Conservation (phyloP, 23 tunicate species). For the Diplosoma virens region DNA sequence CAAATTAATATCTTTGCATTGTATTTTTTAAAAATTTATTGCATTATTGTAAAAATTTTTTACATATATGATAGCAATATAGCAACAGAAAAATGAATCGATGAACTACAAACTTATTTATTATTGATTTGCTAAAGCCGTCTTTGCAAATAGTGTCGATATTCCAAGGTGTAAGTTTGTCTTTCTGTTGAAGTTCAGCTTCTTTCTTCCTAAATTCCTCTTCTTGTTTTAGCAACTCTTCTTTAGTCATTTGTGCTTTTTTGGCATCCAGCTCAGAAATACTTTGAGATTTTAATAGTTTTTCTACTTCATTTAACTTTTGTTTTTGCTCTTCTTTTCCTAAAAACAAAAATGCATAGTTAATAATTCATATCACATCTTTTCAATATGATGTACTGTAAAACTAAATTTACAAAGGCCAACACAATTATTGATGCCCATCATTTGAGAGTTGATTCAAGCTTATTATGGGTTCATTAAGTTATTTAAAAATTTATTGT, state of each 20-base stretch:
- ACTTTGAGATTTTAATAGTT: constrained; percentile 50
- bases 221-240: constrained; percentile 69
- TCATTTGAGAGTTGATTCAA: no score
- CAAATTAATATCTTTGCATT: no score
- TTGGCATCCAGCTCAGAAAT: constrained; percentile 57
- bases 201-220: constrained; percentile 71
- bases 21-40: no score
- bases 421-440: no score
- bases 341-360: neutral
- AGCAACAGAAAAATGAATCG: no score
- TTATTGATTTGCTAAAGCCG: constrained; percentile 82
- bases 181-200: constrained; percentile 70
- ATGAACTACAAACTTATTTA: constrained; percentile 71
- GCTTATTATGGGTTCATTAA: no score
- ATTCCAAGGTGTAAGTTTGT: constrained; percentile 86
- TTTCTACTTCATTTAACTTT: constrained; percentile 58
- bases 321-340: constrained; percentile 48
- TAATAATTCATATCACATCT: no score
- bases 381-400: no score
- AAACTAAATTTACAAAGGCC: no score
- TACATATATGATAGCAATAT: no score
- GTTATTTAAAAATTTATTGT: no score
- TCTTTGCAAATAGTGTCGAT: constrained; percentile 95
- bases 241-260: constrained; percentile 42
- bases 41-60: no score